Base-by-base conservation (phyloP, 64 coral and sea anemone genomes). In the Orbicella faveolata region DNA sequence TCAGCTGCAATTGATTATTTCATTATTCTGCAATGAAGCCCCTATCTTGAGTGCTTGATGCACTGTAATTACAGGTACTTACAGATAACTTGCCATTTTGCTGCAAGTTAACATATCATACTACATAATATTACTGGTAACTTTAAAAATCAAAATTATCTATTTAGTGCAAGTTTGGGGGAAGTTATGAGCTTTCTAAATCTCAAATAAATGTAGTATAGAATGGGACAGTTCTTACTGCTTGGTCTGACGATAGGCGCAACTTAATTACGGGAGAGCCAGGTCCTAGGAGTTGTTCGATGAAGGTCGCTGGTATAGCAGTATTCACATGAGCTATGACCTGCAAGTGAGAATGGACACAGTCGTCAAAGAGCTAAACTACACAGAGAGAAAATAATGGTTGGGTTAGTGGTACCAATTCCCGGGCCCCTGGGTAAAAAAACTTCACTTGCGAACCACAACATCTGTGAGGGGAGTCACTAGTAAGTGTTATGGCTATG, bases 261-360 rank as follows among this genome's bases (percentile, higher is more conserved):
- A 98, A 89, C 63, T 90, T 98, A 83, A 93, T 90, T 61, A 98
- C 74, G 5, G 90, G 87, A 72, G 93, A 98, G 11, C 77, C 74
- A 25, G 93, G 90, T 21, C 93, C 70, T 11, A 98, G 87, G 9
- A 98, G 74, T 12, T 87, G 87, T 61, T 93, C 66, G 48, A 98
- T 90, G 79, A 98, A 98, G 16, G 90, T 83, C 2, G 79, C 73
- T 57, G 96, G 93, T 34, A 95, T 90, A 34, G 93, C 72, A 41
- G 90, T 93, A 75, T 80, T 94, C 5, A 98, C 93, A 79, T 93
- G 91, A 39, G 70, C 86, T 25, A 90, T 88, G n/a, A 98, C 87
- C 96, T 98, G 75, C 35, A 91, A 25, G 25, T 26, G 67, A 25
- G 67, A 23, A 70, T 26, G 6, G 21, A 70, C 21, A n/a, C 9